Evolutionary conservation across 2,888 invertebrate genomes (phyloP), one percentile per base, ranked within the genome.

Genomic region (Nymphalis urticae): DNA sequence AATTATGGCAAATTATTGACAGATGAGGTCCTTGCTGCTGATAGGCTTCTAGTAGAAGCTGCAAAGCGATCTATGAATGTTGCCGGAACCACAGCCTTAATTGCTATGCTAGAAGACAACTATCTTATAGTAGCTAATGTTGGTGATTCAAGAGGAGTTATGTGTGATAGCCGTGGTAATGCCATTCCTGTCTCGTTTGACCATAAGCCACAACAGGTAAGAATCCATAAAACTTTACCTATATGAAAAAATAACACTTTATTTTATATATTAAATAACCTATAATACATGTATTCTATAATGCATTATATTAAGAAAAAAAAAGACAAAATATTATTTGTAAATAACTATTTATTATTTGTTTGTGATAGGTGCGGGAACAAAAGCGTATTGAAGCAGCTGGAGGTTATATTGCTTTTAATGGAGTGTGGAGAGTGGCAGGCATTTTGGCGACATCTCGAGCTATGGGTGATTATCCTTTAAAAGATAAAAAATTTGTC

Each of bases 381-480:
- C 95, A 96, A 68, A 97, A 96, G 82, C 94, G 98, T 74, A 99
- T 99, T 79, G 97, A 97, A 82, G 97, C 98, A 82, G 98, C 98
- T 36, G 99, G 99, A 61, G 98, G 99, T 21, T 97, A 97, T 82
- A 97, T 99, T 62, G 97, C 97, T 60, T 98, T 98, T 82, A 97
- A 98, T 84, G 98, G 98, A 47, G 98, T 98, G 1, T 98, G 98
- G 98, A 93, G 98, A 77, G 98, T 98, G 6, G 98, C 97, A 64
- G 98, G 98, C 8, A 97, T 98, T 76, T 92, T 98, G 75, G 98
- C 98, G 16, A 98, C 98, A 48, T 98, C 98, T 13, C 93, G 98
- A 73, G 98, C 99, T 1, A 94, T 99, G 80, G 99, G 98, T 21
- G 99, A 99, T 91, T 98, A 97, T 88, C 98, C 98, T 2, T 91